Base-by-base conservation (phyloP, 2,888 invertebrate genomes). In the Hypselothyrea guttata region DNA sequence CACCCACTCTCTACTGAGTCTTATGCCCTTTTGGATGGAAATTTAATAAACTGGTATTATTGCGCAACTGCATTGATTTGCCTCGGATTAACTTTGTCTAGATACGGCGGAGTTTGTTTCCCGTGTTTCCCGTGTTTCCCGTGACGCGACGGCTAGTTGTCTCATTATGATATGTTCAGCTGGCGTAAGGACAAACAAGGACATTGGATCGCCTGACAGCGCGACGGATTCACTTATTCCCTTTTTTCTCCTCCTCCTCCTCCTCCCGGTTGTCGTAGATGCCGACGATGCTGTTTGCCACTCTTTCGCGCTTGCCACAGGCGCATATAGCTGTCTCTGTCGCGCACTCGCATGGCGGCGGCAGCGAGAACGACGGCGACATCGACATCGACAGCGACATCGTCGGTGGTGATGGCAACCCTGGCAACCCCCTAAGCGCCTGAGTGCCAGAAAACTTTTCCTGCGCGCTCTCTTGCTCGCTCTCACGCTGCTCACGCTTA, bases 81-180 rank as follows among this genome's bases (percentile, higher is more conserved):
- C 48, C 53, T 71, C 31, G 46, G 56, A 69, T 57, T 38, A 57
- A 53, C 63, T 49, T 41, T 53, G 70, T 49, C 37, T 49, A 40
- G 34, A 35, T 45, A 40, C 15, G 22, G 22, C 22, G 22, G 22
- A 22, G 22, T 22, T 22, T 22, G 16, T 16, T 12, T 16, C n/a
- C 12, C 16, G 15, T 34, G 22, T 13, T 15, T 28, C 13, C 34
- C 22, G 13, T 51, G 70, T 51, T 54, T 48, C 18, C 67, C 72
- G 55, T 67, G 68, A 60, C 66, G 74, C 64, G 66, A 61, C 67
- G 69, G 62, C 69, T 66, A 75, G 73, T 75, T 84, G 73, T 70
- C 71, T 75, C 72, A 77, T 79, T 84, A 83, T 76, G 84, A 71
- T 73, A 65, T 85, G 83, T 76, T 75, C 69, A 49, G 69, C 60